Percentiles rank a stretch among this genome's conserved stretches.
Evolutionary conservation across 2,113 vertebrate species (phyloP).

Genomic region (Lepidothrix coronata): DNA sequence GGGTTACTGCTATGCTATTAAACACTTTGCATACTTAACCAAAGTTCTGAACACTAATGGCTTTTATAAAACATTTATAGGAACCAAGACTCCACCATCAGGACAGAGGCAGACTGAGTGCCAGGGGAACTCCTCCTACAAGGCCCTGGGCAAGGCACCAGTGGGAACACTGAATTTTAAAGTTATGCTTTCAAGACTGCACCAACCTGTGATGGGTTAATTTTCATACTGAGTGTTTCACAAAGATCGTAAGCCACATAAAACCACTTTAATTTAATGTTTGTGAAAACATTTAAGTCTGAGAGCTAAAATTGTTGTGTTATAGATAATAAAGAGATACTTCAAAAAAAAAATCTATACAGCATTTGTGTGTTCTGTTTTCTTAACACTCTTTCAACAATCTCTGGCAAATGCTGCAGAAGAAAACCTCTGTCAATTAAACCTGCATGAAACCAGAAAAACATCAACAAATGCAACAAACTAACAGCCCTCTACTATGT

Average conservation of each 20-base stretch:
- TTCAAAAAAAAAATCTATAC: constrained; percentile 19
- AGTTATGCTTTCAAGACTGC: background rate
- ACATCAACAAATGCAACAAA: constrained; percentile 25
- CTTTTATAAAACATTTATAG: constrained; percentile 14
- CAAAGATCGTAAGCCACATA: background rate
- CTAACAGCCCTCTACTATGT: background rate
- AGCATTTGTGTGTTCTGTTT: background rate
- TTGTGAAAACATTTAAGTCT: constrained; percentile 14
- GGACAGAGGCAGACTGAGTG: background rate
- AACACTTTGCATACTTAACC: background rate
- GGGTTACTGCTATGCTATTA: background rate
- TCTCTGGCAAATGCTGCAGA: constrained; percentile 4
- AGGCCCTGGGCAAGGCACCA: background rate
- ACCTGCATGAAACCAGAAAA: constrained; percentile 12
- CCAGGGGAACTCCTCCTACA: background rate
- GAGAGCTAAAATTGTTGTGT: constrained; percentile 17
- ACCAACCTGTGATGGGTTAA: background rate
- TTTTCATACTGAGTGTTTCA: background rate
- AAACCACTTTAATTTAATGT: background rate
- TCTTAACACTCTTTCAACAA: constrained; percentile 17
- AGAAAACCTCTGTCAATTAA: constrained; percentile 46
- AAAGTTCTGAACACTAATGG: background rate
- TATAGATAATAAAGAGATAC: constrained; percentile 6
- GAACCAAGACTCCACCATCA: background rate
- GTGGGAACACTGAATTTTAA: background rate